phyloP scores from a whole-genome alignment of 2,113 vertebrate species.

The Dipodomys merriami region DNA sequence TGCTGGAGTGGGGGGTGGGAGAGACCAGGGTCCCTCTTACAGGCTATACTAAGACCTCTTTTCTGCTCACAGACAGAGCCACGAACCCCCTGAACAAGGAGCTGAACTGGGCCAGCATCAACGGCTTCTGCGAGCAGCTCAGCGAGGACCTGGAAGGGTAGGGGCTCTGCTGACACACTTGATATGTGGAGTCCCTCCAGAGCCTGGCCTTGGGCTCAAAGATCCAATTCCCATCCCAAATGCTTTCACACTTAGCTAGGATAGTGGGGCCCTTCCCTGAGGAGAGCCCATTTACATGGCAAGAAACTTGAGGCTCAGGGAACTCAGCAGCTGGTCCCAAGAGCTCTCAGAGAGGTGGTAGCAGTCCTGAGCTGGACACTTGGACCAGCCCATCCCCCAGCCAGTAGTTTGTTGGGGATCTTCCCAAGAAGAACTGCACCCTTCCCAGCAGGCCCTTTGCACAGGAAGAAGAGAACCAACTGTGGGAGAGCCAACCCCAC shows the following conservation, averaged over 20 bases:
- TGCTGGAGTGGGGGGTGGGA: background rate
- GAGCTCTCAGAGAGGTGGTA: background rate
- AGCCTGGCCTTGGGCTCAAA: background rate
- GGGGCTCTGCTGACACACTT: conserved; percentile 60
- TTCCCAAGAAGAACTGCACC: background rate
- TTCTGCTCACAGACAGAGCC: conserved; percentile 89
- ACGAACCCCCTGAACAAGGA: conserved; percentile 97
- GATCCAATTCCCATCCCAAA: background rate
- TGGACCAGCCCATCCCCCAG: background rate
- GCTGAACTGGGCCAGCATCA: conserved; percentile 93
- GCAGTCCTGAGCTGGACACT: background rate
- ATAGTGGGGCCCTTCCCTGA: no score
- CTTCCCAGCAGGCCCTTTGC: background rate
- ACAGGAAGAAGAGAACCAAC: background rate
- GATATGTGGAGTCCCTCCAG: accelerated
- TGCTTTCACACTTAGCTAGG: background rate
- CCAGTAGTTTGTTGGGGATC: background rate
- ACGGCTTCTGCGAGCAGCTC: conserved; percentile 95
- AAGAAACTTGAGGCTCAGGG: background rate
- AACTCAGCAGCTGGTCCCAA: background rate
- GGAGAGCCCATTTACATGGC: background rate
- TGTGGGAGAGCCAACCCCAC: background rate
- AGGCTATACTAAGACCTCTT: background rate
- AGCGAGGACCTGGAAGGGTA: conserved; percentile 96
- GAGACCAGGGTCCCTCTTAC: background rate